Percentiles rank a stretch among this genome's conserved stretches.
phyloP scores from a whole-genome alignment of 2,888 invertebrate genomes.

The Euclidia mi region DNA sequence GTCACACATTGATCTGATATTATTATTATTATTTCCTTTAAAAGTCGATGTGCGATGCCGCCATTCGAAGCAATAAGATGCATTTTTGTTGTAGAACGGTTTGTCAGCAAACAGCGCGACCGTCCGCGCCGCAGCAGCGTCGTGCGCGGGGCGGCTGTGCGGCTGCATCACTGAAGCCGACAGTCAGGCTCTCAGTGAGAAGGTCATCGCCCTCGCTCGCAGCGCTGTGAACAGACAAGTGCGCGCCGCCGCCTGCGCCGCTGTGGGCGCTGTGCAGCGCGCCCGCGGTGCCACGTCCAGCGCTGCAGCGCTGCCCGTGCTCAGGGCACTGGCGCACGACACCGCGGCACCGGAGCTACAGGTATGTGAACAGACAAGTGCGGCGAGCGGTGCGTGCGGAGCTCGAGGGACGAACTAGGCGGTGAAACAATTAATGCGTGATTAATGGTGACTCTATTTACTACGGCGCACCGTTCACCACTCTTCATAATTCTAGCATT shows the following conservation, averaged over 20 bases:
- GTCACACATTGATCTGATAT: too few relatives aligned
- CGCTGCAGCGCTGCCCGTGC: conserved; percentile 98
- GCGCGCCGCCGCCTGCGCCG: conserved; percentile 90
- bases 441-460: too few relatives aligned
- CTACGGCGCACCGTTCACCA: too few relatives aligned
- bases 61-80: neutral
- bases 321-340: conserved; percentile 98
- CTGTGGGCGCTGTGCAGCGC: conserved; percentile 98
- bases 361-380: too few relatives aligned
- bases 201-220: conserved; percentile 73
- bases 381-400: too few relatives aligned
- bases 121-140: conserved; percentile 98
- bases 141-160: conserved; percentile 96
- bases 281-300: conserved; percentile 99
- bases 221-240: conserved; percentile 64
- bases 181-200: conserved; percentile 77
- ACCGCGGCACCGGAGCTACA: conserved; percentile 98
- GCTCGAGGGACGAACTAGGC: too few relatives aligned
- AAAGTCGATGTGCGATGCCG: too few relatives aligned
- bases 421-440: too few relatives aligned
- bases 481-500: too few relatives aligned
- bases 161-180: conserved; percentile 76
- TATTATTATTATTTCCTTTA: too few relatives aligned
- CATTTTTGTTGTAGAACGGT: conserved; percentile 87
- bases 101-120: conserved; percentile 93